Conservation (phyloP, 2,113 vertebrate species). For the Monopterus albus region DNA sequence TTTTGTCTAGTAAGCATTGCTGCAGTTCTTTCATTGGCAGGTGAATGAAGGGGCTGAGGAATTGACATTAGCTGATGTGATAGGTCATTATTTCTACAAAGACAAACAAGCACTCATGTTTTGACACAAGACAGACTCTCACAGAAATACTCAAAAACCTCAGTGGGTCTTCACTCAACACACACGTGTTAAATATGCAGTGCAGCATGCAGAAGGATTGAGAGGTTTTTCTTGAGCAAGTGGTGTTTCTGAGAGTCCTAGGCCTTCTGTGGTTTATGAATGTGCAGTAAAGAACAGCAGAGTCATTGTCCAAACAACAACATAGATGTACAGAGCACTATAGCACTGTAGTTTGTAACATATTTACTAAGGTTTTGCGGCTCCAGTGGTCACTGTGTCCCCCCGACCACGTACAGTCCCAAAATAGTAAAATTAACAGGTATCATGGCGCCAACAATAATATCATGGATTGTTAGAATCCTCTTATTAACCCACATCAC, state of each 20-base stretch:
- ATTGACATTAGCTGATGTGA: constrained; percentile 20
- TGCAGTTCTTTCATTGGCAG: not conserved
- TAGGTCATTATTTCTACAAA: constrained; percentile 8
- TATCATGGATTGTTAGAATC: too few relatives aligned
- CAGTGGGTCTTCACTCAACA: constrained; percentile 43
- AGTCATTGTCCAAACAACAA: not conserved
- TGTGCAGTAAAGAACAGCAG: not conserved
- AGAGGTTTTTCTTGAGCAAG: not conserved
- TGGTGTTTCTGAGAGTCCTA: not conserved
- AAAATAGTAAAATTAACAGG: too few relatives aligned
- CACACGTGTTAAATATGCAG: constrained; percentile 44
- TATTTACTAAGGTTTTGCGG: too few relatives aligned
- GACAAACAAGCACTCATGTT: constrained; percentile 15
- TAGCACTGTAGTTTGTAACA: too few relatives aligned
- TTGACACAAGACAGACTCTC: constrained; percentile 50
- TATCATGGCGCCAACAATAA: too few relatives aligned
- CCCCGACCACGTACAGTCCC: too few relatives aligned
- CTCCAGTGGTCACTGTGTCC: too few relatives aligned
- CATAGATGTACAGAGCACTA: too few relatives aligned
- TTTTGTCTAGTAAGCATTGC: not conserved
- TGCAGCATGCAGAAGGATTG: constrained; percentile 1
- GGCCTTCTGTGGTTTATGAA: not conserved
- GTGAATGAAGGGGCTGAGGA: constrained; percentile 1
- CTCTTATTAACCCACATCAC: too few relatives aligned
- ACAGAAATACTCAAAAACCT: constrained; percentile 42